Conservation (phyloP, 2,113 vertebrate genomes). For the Elachura formosa region DNA sequence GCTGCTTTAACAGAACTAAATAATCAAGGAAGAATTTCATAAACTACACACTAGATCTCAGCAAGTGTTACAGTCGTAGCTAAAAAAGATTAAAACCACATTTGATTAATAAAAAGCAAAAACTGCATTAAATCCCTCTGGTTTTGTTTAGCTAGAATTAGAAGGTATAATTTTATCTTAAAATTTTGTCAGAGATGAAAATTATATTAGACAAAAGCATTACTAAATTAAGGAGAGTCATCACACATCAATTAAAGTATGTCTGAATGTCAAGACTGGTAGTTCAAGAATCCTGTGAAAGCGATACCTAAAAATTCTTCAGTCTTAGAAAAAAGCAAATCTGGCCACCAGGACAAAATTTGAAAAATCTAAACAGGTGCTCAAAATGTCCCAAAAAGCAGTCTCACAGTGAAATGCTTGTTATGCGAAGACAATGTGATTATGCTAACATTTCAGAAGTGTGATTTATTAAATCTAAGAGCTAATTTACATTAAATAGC, state of each 20-base stretch:
- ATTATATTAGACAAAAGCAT: neutral
- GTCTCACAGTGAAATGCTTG: neutral
- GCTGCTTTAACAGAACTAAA: neutral
- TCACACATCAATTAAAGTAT: neutral
- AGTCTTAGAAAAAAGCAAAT: neutral
- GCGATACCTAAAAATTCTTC: neutral
- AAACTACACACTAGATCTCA: neutral
- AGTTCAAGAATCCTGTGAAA: neutral
- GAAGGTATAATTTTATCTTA: neutral
- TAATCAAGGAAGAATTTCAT: neutral
- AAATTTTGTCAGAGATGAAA: neutral
- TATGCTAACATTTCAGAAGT: neutral
- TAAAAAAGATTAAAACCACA: neutral
- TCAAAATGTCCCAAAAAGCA: neutral
- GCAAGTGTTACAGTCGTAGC: neutral
- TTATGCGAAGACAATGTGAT: neutral
- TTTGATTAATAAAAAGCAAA: neutral
- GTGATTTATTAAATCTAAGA: neutral
- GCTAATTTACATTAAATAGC: neutral
- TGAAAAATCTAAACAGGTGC: neutral
- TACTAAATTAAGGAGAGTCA: neutral
- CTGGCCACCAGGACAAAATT: neutral
- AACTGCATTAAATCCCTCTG: neutral
- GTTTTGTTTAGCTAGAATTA: neutral
- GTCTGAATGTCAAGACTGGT: neutral